These are phyloP conservation scores for Parasteatoda lunata DNA, from an alignment of 2,888 invertebrate species.

Conservation along the genomic window DNA sequence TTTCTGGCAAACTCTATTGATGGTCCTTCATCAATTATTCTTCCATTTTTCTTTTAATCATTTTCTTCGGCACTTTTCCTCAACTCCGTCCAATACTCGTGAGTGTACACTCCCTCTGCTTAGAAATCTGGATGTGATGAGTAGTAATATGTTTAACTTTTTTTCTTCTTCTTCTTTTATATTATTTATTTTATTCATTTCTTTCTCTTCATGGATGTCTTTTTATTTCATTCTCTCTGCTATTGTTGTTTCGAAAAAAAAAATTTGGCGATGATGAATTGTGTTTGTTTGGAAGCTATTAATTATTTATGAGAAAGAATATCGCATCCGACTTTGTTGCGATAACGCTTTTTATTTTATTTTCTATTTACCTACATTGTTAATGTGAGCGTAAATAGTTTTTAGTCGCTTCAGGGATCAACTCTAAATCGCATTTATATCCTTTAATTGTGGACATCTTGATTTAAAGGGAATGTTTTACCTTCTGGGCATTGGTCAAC, in stretches of 20 bases:
- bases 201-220: background rate
- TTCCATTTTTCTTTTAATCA: background rate
- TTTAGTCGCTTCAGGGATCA: background rate
- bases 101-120: slow-evolving; percentile 10
- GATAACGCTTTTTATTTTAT: background rate
- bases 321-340: background rate
- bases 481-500: background rate
- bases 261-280: slow-evolving; percentile 20
- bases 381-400: background rate
- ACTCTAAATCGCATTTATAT: background rate
- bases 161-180: background rate
- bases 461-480: background rate
- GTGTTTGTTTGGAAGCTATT: slow-evolving; percentile 10
- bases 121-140: slow-evolving; percentile 28
- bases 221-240: background rate
- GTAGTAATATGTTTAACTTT: slow-evolving; percentile 25
- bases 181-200: too few relatives aligned
- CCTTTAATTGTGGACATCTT: background rate
- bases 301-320: slow-evolving; percentile 29
- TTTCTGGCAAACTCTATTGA: background rate
- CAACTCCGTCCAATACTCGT: background rate
- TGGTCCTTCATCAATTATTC: background rate
- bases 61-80: background rate
- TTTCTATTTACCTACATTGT: background rate
- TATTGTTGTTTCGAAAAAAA: background rate